These are phyloP conservation scores for Picus viridis DNA, from an alignment of 2,797 vertebrate species.

Conservation along the genomic window DNA sequence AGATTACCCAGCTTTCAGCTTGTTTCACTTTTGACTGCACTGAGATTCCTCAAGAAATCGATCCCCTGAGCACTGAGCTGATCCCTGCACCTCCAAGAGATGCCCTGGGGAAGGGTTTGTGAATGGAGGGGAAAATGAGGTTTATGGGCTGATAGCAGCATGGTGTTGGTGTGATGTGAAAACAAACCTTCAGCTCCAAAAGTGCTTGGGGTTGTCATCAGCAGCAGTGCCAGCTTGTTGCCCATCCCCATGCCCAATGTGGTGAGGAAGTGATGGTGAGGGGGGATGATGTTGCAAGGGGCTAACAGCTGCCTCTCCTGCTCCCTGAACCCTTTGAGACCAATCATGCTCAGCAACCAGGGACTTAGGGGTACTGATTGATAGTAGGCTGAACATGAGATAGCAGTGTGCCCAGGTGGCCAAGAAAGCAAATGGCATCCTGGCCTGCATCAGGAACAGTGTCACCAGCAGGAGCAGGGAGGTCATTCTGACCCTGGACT, in stretches of 20 bases:
- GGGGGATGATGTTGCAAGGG: no score
- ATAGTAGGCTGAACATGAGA: no score
- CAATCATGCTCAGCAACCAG: fast-evolving
- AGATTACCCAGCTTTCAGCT: background rate
- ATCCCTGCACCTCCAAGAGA: background rate
- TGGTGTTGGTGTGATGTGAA: background rate
- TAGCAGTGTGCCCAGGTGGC: no score
- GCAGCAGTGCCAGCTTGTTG: fast-evolving
- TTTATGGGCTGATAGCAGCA: background rate
- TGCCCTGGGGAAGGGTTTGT: fast-evolving
- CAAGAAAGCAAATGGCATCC: no score
- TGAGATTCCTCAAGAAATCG: background rate
- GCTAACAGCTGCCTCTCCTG: background rate
- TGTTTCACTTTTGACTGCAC: background rate
- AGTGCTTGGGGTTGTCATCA: background rate
- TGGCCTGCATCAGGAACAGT: no score
- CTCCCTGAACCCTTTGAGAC: fast-evolving
- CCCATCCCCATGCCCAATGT: fast-evolving
- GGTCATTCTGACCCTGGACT: no score
- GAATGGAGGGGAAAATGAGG: background rate
- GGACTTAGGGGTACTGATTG: no score
- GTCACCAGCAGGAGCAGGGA: no score
- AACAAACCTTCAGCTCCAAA: background rate
- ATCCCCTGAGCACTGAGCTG: background rate
- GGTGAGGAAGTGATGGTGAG: background rate